Evolutionary conservation across 2,888 invertebrate genomes (phyloP).

Genomic region (Drosophila rellima): DNA sequence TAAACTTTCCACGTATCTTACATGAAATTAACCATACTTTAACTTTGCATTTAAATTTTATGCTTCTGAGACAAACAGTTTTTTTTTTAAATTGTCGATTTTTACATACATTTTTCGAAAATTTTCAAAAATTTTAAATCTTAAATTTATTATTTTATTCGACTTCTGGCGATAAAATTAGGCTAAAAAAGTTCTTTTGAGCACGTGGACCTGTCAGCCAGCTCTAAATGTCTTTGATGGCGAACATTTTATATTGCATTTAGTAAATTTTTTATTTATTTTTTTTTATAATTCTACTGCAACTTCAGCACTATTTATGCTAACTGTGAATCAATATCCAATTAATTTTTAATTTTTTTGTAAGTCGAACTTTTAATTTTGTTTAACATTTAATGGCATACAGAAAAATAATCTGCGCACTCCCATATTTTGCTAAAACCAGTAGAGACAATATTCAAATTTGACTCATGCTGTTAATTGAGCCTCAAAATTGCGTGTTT

Average conservation of each 20-base stretch:
- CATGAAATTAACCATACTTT: too few species aligned
- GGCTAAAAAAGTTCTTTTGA: too few species aligned
- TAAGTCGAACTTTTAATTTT: slow-evolving; percentile 10
- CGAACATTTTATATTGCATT: slow-evolving; percentile 1
- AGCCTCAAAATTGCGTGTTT: slow-evolving; percentile 3
- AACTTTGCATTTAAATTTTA: too few species aligned
- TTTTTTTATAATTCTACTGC: slow-evolving; percentile 38
- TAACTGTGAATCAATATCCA: slow-evolving; percentile 64
- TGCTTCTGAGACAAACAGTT: too few species aligned
- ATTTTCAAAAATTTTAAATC: too few species aligned
- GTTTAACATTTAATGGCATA: slow-evolving; percentile 16
- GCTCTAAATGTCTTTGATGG: slow-evolving; percentile 18
- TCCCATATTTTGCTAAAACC: neutral
- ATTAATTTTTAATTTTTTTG: neutral
- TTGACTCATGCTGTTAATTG: slow-evolving; percentile 14
- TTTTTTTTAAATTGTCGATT: too few species aligned
- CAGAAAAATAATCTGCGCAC: slow-evolving; percentile 1
- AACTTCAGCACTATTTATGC: slow-evolving; percentile 47
- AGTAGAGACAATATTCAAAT: slow-evolving; percentile 1
- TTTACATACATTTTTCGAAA: too few species aligned
- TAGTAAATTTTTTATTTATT: slow-evolving; percentile 44
- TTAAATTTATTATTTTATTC: too few species aligned
- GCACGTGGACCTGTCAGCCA: slow-evolving; percentile 20
- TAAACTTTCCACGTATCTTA: slow-evolving; percentile 61
- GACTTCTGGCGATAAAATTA: too few species aligned